Base-by-base conservation (phyloP, 2,113 vertebrate species). In the Brachyistius frenatus region DNA sequence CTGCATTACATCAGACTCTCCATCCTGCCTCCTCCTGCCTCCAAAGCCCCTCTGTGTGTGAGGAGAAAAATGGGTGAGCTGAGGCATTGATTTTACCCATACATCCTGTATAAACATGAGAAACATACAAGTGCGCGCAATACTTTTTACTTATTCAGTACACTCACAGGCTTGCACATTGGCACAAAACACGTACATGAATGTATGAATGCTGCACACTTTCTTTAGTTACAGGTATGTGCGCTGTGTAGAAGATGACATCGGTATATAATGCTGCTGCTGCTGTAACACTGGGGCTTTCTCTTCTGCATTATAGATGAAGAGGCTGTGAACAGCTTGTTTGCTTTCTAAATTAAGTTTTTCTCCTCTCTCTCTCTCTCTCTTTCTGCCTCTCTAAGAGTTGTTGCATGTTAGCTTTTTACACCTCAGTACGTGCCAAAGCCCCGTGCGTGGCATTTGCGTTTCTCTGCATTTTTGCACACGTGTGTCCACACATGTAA, bases 271-370 rank as follows among this genome's bases (percentile, higher is more conserved):
- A 62, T 78, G 57, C 84, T 72, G 66, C 73, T 78, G 56, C 85
- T 84, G 73, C 77, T 82, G 63, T 77, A 82, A 83, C 81, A 74
- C 70, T 37, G 36, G 67, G 76, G 52, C 36, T 88, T 89, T 81
- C 71, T 80, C 61, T 37, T 87, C 62, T 89, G 86, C 86, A 90
- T 91, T 87, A 92, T 90, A 87, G 75, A 93, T 92, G 84, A 93
- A 67, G 69, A 72, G 56, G 76, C 76, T 81, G 80, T 77, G 82
- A 89, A 79, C 83, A 83, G 86, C 69, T 67, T 88, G 88, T 92
- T 92, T 91, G 77, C 85, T 81, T 76, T 90, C 49, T 83, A 84
- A 87, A 86, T 93, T 62, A 84, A 81, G 78, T 80, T 83, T 79
- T 60, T 70, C 64, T 72, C 58, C 68, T 36, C 15, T 73, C 36